These are phyloP conservation scores for Tholera decimalis DNA, from an alignment of 2,888 invertebrate species.

Conservation along the genomic window DNA sequence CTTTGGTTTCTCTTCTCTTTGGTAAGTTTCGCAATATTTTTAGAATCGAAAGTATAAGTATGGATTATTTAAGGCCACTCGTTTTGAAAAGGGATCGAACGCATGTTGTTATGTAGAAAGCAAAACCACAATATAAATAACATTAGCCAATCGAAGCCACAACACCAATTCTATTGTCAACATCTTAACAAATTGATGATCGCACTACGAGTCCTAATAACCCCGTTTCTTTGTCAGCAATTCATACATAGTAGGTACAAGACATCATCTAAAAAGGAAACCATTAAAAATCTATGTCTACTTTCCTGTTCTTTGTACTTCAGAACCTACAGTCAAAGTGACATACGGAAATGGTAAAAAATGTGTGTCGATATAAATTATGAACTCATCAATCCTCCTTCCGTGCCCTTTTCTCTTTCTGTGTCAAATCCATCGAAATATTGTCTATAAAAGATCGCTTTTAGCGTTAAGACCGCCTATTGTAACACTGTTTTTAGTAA, in stretches of 20 bases:
- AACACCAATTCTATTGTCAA: constrained; percentile 25
- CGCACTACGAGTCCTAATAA: not conserved
- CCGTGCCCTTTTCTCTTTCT: too few species aligned
- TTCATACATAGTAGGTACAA: not conserved
- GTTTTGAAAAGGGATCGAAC: constrained; percentile 4
- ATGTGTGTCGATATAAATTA: too few species aligned
- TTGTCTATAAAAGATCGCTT: too few species aligned
- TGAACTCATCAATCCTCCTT: too few species aligned
- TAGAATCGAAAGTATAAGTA: too few species aligned
- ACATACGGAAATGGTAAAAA: too few species aligned
- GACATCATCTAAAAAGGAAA: not conserved
- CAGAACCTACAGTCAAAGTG: not conserved
- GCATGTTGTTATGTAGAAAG: not conserved
- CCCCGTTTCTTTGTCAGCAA: constrained; percentile 18
- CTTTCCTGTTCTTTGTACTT: not conserved
- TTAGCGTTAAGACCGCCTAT: too few species aligned
- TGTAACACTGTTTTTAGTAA: too few species aligned
- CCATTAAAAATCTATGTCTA: not conserved
- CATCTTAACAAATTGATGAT: constrained; percentile 22
- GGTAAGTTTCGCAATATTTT: too few species aligned
- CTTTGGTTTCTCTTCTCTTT: too few species aligned
- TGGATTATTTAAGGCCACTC: not conserved
- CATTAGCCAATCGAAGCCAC: not conserved
- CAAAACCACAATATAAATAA: constrained; percentile 13
- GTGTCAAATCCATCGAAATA: too few species aligned